These are phyloP conservation scores for Aphelenchoides avenae DNA, from an alignment of 1,140 invertebrate genomes.

Conservation along the genomic window DNA sequence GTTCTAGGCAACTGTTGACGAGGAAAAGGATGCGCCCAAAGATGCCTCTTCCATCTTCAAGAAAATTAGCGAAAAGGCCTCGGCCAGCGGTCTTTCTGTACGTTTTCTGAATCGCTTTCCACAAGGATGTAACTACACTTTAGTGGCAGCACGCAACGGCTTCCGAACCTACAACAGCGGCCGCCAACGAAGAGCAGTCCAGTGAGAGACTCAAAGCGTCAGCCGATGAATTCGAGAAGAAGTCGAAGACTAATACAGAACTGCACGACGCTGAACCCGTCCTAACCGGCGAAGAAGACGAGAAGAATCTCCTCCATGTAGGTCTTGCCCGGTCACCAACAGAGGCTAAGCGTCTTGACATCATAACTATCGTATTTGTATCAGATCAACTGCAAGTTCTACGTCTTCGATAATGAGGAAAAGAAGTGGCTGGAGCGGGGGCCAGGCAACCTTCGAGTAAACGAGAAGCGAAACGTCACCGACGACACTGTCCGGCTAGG, in stretches of 20 bases:
- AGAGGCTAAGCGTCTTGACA: slow-evolving; percentile 10
- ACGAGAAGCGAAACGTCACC: slow-evolving; percentile 27
- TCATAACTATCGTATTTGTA: slow-evolving; percentile 12
- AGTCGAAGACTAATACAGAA: neutral
- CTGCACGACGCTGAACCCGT: slow-evolving; percentile 17
- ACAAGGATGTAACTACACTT: neutral
- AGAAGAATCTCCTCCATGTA: slow-evolving; percentile 35
- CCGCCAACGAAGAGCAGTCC: slow-evolving; percentile 1
- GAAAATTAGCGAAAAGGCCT: slow-evolving; percentile 10
- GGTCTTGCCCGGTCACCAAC: slow-evolving; percentile 11
- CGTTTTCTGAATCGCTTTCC: neutral
- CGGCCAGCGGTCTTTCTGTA: slow-evolving; percentile 4
- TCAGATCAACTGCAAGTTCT: slow-evolving; percentile 43
- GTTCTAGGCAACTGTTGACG: slow-evolving; percentile 7
- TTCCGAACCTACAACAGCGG: neutral
- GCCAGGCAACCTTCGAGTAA: slow-evolving; percentile 28
- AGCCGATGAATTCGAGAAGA: slow-evolving; percentile 12
- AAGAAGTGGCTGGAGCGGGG: slow-evolving; percentile 44
- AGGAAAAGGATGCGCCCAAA: neutral
- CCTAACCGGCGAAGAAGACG: slow-evolving; percentile 36
- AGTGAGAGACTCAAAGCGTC: slow-evolving; percentile 12
- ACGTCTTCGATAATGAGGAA: slow-evolving; percentile 31
- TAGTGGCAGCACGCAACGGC: neutral
- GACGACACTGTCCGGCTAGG: slow-evolving; percentile 30
- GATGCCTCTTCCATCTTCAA: slow-evolving; percentile 43